These are phyloP conservation scores for Caenorhabditis sp. DNA, from an alignment of 2,888 invertebrate species.

Conservation along the genomic window DNA sequence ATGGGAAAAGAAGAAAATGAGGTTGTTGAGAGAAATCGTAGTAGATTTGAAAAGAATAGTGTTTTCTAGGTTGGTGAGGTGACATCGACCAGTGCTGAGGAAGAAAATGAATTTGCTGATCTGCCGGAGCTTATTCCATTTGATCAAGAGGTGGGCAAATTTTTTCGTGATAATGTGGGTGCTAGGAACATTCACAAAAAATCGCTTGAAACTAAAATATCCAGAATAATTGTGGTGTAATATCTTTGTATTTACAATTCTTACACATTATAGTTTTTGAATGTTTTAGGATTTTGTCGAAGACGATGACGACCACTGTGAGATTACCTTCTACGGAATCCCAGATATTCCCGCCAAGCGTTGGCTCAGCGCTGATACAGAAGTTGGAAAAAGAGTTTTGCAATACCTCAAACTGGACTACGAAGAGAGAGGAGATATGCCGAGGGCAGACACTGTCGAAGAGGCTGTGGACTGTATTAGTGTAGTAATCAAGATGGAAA, in stretches of 20 bases:
- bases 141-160: background rate
- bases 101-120: background rate
- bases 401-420: background rate
- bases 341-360: background rate
- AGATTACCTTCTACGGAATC: background rate
- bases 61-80: background rate
- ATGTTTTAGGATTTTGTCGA: too few relatives aligned
- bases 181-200: too few relatives aligned
- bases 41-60: too few relatives aligned
- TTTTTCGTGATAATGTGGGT: too few relatives aligned
- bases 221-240: too few relatives aligned
- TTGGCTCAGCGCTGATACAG: background rate
- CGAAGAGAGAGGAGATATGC: background rate
- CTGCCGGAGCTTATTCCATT: background rate
- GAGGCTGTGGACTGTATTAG: background rate
- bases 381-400: background rate
- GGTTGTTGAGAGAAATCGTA: too few relatives aligned
- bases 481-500: background rate
- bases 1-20: too few relatives aligned
- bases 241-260: too few relatives aligned
- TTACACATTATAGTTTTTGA: too few relatives aligned
- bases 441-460: background rate
- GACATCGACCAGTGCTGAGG: too few relatives aligned
- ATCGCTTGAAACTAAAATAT: too few relatives aligned
- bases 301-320: background rate